Percentiles rank a stretch among this genome's conserved stretches.
These are phyloP conservation scores for Calameuta idolon DNA, from an alignment of 2,888 invertebrate genomes.

Conservation along the genomic window DNA sequence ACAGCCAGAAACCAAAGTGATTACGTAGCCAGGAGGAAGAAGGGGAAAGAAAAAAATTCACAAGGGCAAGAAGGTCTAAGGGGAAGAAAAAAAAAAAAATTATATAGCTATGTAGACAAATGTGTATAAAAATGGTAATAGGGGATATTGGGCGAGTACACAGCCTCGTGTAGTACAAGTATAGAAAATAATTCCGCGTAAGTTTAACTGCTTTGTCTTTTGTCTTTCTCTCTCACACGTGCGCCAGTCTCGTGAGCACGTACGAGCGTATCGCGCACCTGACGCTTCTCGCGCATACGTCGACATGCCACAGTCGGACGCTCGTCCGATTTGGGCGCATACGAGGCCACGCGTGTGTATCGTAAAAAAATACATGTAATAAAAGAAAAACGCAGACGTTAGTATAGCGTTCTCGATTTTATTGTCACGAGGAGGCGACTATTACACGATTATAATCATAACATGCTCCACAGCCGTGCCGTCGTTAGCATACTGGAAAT, in stretches of 20 bases:
- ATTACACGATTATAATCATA: not conserved
- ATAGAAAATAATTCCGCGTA: no score
- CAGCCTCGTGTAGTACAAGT: no score
- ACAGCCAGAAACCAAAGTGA: no score
- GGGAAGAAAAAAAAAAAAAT: not conserved
- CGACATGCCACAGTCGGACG: no score
- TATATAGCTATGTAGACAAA: conserved; percentile 2
- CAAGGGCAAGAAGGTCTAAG: conserved; percentile 2
- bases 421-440: not conserved
- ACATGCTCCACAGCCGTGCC: not conserved
- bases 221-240: no score
- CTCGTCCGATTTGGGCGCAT: no score
- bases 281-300: no score
- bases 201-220: no score
- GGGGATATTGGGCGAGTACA: not conserved
- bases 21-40: conserved; percentile 4
- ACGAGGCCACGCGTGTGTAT: no score
- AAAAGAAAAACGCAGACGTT: conserved; percentile 4
- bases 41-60: conserved; percentile 10
- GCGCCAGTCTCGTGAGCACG: no score
- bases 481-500: no score
- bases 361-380: not conserved
- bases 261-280: no score
- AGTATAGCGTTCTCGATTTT: conserved; percentile 1
- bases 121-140: not conserved